Evolutionary conservation across 2,113 vertebrate genomes (phyloP), one percentile per base, ranked within the genome.

Genomic region (Neogobius melanostomus): DNA sequence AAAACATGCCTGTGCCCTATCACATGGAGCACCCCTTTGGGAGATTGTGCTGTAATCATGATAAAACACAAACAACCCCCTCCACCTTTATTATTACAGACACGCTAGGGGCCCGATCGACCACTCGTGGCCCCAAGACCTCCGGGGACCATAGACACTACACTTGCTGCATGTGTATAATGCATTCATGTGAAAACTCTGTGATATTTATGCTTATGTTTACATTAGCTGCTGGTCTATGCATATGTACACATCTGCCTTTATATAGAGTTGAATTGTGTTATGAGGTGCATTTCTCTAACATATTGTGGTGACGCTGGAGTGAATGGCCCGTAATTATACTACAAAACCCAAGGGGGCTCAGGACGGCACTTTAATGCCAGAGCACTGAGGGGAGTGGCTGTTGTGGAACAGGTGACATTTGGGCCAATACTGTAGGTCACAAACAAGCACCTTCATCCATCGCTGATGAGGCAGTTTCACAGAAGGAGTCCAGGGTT

Each of bases 291-390:
- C 46, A 47, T 71, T 56, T 54, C 79, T 50, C 69, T 1, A 69
- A 82, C 78, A 82, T 79, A 68, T 66, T 59, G 64, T 56, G 69
- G 77, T 57, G 75, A 74, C 69, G 79, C 72, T 65, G 56, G 79
- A 79, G 72, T 61, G 77, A 81, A 72, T 77, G 80, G 70, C 70
- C 74, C 66, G 60, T 88, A 87, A 89, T 89, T 86, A 88, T 78
- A 73, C 81, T 71, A 88, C 85, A 86, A 86, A 81, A 75, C 83
- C 77, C 84, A 66, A 12, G 74, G 75, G 86, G 68, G 11, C 63
- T 60, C 0, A 28, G 77, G 70, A 68, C 6, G 43, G 57, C 69
- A 36, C 72, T 80, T 87, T 85, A 80, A 85, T 82, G 79, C 75
- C 84, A 81, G 8, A 64, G 64, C 60, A 73, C 70, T 85, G 88